These are phyloP conservation scores for Eulemur rufifrons DNA, from an alignment of 2,113 vertebrate species.

Conservation along the genomic window DNA sequence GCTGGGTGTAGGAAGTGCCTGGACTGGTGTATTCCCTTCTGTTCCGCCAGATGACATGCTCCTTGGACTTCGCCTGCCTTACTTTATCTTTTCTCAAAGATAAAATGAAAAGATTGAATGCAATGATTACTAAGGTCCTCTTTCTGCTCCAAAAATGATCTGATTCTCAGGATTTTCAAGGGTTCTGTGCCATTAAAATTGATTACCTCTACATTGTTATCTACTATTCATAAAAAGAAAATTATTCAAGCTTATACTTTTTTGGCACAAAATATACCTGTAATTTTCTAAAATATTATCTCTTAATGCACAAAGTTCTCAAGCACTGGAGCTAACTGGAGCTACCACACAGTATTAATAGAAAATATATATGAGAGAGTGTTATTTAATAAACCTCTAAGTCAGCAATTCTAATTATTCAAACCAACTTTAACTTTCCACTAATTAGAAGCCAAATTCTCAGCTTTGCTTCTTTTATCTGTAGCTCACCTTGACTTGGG, in stretches of 20 bases:
- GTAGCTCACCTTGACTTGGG: rapidly evolving
- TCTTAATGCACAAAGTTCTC: conserved; percentile 78
- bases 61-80: rapidly evolving
- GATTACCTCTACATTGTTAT: conserved; percentile 71
- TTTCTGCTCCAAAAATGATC: background rate
- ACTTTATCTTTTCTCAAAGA: background rate
- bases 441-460: background rate
- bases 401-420: conserved; percentile 51
- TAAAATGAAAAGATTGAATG: background rate
- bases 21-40: background rate
- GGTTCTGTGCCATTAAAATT: conserved; percentile 54
- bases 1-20: rapidly evolving
- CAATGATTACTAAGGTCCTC: background rate
- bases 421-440: background rate
- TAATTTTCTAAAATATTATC: conserved; percentile 78
- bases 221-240: conserved; percentile 75
- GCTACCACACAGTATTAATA: conserved; percentile 63
- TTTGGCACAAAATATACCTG: conserved; percentile 73
- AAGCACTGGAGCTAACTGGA: conserved; percentile 61
- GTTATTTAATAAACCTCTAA: conserved; percentile 77
- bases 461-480: background rate
- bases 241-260: conserved; percentile 70
- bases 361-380: conserved; percentile 73
- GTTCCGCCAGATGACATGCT: background rate
- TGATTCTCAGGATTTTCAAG: background rate